phyloP scores from a whole-genome alignment of 2,797 vertebrate species.

The Euphonia xanthogaster region DNA sequence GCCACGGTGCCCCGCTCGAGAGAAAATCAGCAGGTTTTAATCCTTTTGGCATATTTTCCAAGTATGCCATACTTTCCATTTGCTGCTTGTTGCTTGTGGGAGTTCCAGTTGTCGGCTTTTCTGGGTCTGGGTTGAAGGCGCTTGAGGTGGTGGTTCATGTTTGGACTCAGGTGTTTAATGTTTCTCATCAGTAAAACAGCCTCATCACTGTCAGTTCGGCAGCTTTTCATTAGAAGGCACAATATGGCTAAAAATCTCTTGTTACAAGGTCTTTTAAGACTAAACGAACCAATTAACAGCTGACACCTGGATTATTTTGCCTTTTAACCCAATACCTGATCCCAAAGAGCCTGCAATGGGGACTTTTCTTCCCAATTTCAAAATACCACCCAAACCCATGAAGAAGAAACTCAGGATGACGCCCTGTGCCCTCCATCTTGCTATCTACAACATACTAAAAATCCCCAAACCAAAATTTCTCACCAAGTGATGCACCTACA shows the following conservation, averaged over 20 bases:
- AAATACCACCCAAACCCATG: too few relatives aligned
- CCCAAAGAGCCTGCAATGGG: accelerated
- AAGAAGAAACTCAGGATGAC: too few relatives aligned
- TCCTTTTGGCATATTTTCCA: neutral
- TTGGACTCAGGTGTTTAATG: neutral
- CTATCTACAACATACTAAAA: neutral
- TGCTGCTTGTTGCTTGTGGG: neutral
- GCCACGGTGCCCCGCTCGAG: accelerated
- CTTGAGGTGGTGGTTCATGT: neutral
- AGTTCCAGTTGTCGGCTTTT: neutral
- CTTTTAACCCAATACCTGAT: neutral
- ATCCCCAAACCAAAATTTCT: neutral
- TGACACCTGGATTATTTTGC: neutral
- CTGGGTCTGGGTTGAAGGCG: neutral
- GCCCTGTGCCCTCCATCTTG: neutral
- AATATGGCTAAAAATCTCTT: neutral
- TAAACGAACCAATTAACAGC: neutral
- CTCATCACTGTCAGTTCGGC: neutral
- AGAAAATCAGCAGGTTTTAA: neutral
- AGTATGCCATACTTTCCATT: neutral
- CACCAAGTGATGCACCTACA: neutral
- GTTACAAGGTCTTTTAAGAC: neutral
- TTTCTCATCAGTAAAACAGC: neutral
- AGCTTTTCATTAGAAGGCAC: neutral
- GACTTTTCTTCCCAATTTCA: too few relatives aligned